Conservation (phyloP, 2,797 vertebrate species). For the Acomys russatus region DNA sequence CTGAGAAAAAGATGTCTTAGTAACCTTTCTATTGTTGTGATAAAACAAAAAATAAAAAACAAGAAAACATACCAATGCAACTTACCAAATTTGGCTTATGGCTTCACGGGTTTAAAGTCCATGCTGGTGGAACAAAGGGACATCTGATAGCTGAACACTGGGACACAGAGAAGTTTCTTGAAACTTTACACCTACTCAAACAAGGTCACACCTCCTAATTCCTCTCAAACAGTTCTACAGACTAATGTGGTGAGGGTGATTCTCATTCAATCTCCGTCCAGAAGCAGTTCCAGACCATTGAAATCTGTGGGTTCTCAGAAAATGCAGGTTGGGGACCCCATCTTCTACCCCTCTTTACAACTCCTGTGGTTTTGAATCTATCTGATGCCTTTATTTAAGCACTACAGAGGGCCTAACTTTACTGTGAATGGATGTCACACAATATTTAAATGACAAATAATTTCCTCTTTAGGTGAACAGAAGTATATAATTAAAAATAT, state of each 20-base stretch:
- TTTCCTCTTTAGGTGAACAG: neutral
- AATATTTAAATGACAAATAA: neutral
- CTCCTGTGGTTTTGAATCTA: neutral
- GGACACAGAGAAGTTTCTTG: neutral
- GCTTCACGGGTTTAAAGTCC: neutral
- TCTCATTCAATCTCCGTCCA: neutral
- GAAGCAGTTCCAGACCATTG: rapidly evolving
- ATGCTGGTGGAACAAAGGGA: neutral
- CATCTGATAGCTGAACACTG: neutral
- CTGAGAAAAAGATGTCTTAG: neutral
- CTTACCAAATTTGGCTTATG: neutral
- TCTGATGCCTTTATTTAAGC: neutral
- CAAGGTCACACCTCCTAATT: too few species aligned
- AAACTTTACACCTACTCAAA: neutral
- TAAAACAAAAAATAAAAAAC: neutral
- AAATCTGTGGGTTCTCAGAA: neutral
- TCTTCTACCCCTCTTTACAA: neutral
- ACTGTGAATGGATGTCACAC: neutral
- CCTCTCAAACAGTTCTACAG: neutral
- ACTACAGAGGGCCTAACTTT: neutral
- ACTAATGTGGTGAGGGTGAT: too few species aligned
- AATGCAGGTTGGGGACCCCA: rapidly evolving
- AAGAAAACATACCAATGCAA: neutral
- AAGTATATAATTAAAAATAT: neutral
- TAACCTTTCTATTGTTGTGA: neutral